A percentile compares a stretch with the other conserved stretches of the same genome.
These are phyloP conservation scores for Enhydra lutris DNA, from an alignment of 2,113 vertebrate species.

Conservation along the genomic window DNA sequence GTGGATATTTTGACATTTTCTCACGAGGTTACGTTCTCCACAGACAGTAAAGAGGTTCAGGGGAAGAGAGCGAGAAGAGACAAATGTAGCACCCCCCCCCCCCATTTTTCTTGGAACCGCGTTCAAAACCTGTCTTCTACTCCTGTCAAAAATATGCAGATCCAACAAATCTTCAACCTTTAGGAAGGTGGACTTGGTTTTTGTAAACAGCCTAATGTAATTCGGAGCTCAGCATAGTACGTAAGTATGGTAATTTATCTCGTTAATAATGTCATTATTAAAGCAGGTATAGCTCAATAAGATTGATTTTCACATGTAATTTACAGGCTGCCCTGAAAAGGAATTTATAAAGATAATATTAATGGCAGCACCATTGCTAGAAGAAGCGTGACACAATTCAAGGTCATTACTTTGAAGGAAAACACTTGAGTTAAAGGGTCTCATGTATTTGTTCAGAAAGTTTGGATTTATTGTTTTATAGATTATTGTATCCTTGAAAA, in stretches of 20 bases:
- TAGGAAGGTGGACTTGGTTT: background rate
- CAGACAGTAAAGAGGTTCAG: background rate
- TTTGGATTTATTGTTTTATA: background rate
- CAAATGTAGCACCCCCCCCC: background rate
- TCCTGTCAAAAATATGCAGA: background rate
- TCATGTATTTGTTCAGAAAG: background rate
- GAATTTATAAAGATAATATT: background rate
- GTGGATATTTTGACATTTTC: background rate
- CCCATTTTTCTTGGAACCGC: background rate
- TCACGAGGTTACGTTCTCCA: background rate
- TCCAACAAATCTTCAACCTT: background rate
- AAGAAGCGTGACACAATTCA: background rate
- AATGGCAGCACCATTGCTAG: background rate
- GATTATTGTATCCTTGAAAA: background rate
- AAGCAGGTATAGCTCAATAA: background rate
- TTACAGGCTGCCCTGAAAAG: background rate
- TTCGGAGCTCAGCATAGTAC: background rate
- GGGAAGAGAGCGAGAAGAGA: background rate
- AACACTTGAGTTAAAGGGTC: background rate
- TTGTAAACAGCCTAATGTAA: background rate
- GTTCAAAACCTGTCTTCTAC: background rate
- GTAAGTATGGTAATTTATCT: background rate
- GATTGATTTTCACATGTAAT: background rate
- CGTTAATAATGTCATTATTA: background rate
- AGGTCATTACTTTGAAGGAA: background rate